Base-by-base conservation (phyloP, 1,140 invertebrate species). In the Eupeodes corollae region DNA sequence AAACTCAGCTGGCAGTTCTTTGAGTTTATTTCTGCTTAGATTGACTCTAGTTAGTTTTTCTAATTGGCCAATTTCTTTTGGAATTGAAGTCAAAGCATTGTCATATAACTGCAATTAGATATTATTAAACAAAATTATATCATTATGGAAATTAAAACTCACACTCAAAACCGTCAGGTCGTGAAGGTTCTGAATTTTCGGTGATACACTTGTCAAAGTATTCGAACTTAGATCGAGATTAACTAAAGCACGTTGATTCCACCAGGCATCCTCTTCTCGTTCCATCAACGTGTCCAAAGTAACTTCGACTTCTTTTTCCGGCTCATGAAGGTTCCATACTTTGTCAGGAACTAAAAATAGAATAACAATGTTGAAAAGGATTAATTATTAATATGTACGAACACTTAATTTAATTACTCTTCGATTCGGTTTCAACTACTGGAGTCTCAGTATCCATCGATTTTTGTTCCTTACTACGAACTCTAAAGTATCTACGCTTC, bases 201-300 rank as follows among this genome's bases (percentile, higher is more conserved):
- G 66, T 47, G 84, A 79, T 44, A 93, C 68, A 37, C 59, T 60
- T 40, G 73, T 75, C 41, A 93, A 68, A 33, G 74, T 72, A 61
- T 93, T 93, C 5, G 79, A 88, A 51, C 87, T 87, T 31, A 92
- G 70, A 61, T 91, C 86, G 45, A 92, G 72, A 57, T 79, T 79
- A 42, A 77, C 85, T 5, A 92, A 67, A 2, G 84, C 78, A 52
- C 84, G 80, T 56, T 83, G 78, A 63, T 88, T 86, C 90, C 90
- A 93, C 90, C 90, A 94, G 40, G 78, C 75, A 47, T 78, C 76
- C 37, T 75, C 72, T 32, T 77, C 75, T 35, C 83, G 78, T 18
- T 69, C 54, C 1, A 58, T 58, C n/a, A 65, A 57, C 37, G 69
- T 65, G 50, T 79, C 74, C 52, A 83, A 79, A 58, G 87, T 82